Evolutionary conservation across 2,797 vertebrate genomes (phyloP).

Genomic region (Protonibea diacanthus): DNA sequence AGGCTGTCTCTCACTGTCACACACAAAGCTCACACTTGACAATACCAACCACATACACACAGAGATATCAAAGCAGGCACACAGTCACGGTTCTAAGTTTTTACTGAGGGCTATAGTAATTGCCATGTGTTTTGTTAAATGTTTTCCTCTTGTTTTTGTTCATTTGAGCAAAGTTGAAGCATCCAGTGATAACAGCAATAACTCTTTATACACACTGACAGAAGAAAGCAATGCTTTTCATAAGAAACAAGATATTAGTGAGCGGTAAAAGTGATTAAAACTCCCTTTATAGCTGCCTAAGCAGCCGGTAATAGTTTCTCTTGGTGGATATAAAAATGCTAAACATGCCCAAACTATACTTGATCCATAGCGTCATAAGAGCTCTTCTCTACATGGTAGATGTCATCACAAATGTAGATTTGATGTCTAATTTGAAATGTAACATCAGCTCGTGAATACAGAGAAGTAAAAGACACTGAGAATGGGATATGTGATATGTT

Average conservation of each 20-base stretch:
- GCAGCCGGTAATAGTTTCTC: conserved; percentile 18
- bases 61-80: conserved; percentile 19
- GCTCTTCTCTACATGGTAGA: neutral
- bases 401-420: conserved; percentile 16
- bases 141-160: conserved; percentile 39
- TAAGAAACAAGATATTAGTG: conserved; percentile 32
- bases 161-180: conserved; percentile 1
- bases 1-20: conserved; percentile 34
- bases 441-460: conserved; percentile 10
- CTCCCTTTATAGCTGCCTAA: conserved; percentile 35
- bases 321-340: conserved; percentile 44
- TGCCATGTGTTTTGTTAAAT: conserved; percentile 41
- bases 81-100: conserved; percentile 28
- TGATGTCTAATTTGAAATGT: conserved; percentile 14
- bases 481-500: conserved; percentile 8
- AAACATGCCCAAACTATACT: conserved; percentile 30
- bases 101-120: conserved; percentile 28
- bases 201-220: conserved; percentile 23
- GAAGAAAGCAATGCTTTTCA: conserved; percentile 27
- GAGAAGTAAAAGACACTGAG: neutral
- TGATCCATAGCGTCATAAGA: conserved; percentile 29
- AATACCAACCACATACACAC: conserved; percentile 9
- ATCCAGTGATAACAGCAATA: conserved; percentile 18
- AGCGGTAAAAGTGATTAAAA: conserved; percentile 47
- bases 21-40: conserved; percentile 22